Conservation (phyloP, 2,797 vertebrate species). For the Myoxocephalus aenaeus region DNA sequence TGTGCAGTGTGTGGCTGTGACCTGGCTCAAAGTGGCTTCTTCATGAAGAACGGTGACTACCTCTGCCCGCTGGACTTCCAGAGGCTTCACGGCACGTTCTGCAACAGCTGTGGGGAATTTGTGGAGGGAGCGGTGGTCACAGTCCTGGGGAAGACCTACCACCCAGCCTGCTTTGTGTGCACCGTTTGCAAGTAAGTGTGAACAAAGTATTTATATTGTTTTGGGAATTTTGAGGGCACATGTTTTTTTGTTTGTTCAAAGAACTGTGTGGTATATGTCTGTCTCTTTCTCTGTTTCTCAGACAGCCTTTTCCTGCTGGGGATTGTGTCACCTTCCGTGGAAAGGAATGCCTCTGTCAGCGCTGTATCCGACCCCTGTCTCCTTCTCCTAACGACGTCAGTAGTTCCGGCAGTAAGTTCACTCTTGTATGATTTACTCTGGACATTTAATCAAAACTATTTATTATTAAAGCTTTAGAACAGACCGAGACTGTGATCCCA, state of each 20-base stretch:
- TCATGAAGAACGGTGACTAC: conserved; percentile 92
- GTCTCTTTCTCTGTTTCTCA: conserved; percentile 61
- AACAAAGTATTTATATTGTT: not conserved
- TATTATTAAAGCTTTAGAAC: conserved; percentile 1
- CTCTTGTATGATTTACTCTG: not conserved
- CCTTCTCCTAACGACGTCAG: conserved; percentile 83
- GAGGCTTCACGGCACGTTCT: conserved; percentile 94
- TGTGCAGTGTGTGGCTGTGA: conserved; percentile 95
- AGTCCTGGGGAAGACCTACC: conserved; percentile 95
- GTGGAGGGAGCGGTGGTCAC: conserved; percentile 97
- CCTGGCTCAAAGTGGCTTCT: conserved; percentile 95
- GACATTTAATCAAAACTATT: conserved; percentile 9
- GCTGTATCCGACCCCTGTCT: conserved; percentile 89
- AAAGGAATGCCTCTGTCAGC: conserved; percentile 95
- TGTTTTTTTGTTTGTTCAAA: not conserved
- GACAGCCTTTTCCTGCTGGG: conserved; percentile 93
- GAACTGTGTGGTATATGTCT: not conserved
- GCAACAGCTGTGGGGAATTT: conserved; percentile 94
- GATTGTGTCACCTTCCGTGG: conserved; percentile 97
- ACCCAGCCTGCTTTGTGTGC: conserved; percentile 96
- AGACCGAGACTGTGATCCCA: conserved; percentile 27
- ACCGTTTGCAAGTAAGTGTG: conserved; percentile 93
- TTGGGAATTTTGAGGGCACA: not conserved
- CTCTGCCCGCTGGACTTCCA: conserved; percentile 98
- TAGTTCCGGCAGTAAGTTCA: conserved; percentile 87